These are phyloP conservation scores for Dasypus novemcinctus DNA, from an alignment of 2,113 vertebrate species.

Conservation along the genomic window DNA sequence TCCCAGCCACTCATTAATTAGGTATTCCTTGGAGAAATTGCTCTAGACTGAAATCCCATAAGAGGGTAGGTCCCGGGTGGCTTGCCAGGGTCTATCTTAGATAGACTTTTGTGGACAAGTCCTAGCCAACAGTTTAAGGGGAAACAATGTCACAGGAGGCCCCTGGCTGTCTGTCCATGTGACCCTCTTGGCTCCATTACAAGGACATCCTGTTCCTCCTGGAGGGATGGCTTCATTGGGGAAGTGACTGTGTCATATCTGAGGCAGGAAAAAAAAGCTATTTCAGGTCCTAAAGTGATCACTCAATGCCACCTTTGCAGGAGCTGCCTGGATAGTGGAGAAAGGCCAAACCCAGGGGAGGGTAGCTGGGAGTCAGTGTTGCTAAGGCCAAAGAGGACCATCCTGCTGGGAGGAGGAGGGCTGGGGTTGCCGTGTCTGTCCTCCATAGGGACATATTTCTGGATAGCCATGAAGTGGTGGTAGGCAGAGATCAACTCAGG, in stretches of 20 bases:
- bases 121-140: constrained; percentile 40
- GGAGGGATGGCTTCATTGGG: constrained; percentile 63
- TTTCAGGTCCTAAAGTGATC: constrained; percentile 63
- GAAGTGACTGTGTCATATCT: constrained; percentile 75
- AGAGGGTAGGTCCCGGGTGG: not conserved
- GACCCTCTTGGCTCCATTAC: constrained; percentile 56
- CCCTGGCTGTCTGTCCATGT: constrained; percentile 52
- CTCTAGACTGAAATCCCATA: not conserved
- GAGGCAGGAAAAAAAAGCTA: constrained; percentile 63
- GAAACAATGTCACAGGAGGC: constrained; percentile 47
- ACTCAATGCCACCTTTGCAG: constrained; percentile 43
- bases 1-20: not conserved
- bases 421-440: not conserved
- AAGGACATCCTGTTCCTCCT: constrained; percentile 73
- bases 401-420: not conserved
- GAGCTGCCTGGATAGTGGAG: constrained; percentile 36
- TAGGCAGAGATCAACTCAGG: not conserved
- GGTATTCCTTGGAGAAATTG: not conserved
- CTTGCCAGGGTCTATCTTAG: not conserved
- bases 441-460: not conserved
- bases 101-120: not conserved
- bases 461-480: not conserved
- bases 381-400: not conserved
- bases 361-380: not conserved
- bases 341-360: not conserved